Percentiles rank a stretch among this genome's conserved stretches.
Conservation (phyloP, 2,888 invertebrate genomes). For the Leptopterna dolabrata region DNA sequence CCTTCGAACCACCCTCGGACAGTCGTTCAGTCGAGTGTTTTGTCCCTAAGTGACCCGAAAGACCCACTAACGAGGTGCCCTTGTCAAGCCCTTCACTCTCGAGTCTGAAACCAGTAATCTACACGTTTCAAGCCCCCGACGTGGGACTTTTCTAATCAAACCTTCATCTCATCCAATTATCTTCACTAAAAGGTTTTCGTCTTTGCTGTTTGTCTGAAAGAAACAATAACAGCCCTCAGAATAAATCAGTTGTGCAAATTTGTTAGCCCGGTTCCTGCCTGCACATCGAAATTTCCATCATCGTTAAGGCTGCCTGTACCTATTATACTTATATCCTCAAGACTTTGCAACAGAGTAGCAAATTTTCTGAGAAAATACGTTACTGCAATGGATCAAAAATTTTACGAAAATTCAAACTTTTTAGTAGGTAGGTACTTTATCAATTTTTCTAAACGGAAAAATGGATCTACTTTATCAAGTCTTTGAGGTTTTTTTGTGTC, state of each 20-base stretch:
- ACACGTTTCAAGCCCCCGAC: neutral
- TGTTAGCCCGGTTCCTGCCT: neutral
- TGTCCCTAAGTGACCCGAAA: neutral
- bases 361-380: too few relatives aligned
- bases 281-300: neutral
- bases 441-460: too few relatives aligned
- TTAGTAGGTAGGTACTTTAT: too few relatives aligned
- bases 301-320: too few relatives aligned
- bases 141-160: neutral
- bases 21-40: neutral
- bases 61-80: slow-evolving; percentile 17
- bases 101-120: neutral
- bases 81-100: neutral
- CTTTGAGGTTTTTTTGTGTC: too few relatives aligned
- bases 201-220: slow-evolving; percentile 4
- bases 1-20: neutral
- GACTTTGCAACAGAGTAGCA: too few relatives aligned
- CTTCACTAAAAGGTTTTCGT: neutral
- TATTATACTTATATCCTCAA: too few relatives aligned
- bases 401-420: too few relatives aligned
- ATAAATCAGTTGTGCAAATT: neutral
- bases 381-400: too few relatives aligned
- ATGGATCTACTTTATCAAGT: too few relatives aligned
- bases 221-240: neutral
- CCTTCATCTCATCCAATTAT: slow-evolving; percentile 1